phyloP scores from a whole-genome alignment of 2,888 invertebrate species.

The Drosophila affinis region DNA sequence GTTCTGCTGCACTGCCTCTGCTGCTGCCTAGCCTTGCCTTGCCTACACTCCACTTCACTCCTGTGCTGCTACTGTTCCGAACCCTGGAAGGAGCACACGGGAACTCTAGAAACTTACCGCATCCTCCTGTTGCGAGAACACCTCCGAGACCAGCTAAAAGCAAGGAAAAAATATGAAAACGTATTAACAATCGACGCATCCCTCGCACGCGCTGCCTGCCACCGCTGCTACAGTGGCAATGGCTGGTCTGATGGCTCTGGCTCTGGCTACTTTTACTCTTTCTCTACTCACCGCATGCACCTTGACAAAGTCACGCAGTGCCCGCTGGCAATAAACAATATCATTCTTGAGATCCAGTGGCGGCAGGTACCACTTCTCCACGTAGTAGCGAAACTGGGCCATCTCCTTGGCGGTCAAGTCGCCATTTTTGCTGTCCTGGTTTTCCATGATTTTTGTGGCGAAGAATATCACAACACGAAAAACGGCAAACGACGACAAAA shows the following conservation, averaged over 20 bases:
- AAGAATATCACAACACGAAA: not conserved
- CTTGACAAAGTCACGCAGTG: constrained; percentile 80
- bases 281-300: constrained; percentile 80
- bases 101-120: constrained; percentile 66
- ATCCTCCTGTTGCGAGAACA: constrained; percentile 75
- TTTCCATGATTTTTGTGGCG: not conserved
- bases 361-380: constrained; percentile 77
- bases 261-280: no score
- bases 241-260: no score
- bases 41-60: not conserved
- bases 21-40: not conserved
- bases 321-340: constrained; percentile 82
- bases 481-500: constrained; percentile 1
- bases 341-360: constrained; percentile 81
- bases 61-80: not conserved
- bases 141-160: constrained; percentile 74
- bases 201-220: not conserved
- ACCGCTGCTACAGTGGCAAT: constrained; percentile 3
- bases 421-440: constrained; percentile 4
- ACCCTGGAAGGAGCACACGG: not conserved
- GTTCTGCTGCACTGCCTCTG: constrained; percentile 7
- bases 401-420: constrained; percentile 12
- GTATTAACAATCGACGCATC: not conserved
- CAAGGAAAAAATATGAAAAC: not conserved
- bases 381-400: constrained; percentile 63